Evolutionary conservation across 2,113 vertebrate species (phyloP), one percentile per base, ranked within the genome.

Genomic region (Tachycineta bicolor): DNA sequence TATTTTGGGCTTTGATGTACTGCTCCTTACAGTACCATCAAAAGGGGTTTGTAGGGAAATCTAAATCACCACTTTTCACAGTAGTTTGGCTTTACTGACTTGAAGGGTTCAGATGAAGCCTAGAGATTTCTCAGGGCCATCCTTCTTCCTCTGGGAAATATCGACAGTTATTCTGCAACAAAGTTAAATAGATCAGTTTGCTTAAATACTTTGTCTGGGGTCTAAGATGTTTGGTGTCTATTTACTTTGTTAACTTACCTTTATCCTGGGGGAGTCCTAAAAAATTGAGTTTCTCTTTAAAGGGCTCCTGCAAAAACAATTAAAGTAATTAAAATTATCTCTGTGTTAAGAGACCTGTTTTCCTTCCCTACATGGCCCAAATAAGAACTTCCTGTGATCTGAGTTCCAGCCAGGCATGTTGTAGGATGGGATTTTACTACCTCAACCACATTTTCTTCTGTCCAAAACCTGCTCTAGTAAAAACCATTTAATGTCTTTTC

Each of bases 251-350:
- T 94, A 77, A 77, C 63, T 94, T 90, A 89, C 56, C 34, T 71
- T 94, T 89, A 59, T 86, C 68, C 76, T 39, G 7, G 53, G 62
- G 33, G 63, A 95, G 65, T 63, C 50, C 79, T 89, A 74, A 95
- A 85, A 79, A 75, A 37, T 2, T 5, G 3, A 39, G 11, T 60
- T 88, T 68, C 31, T 93, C 55, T 93, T 94, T 80, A 83, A 92
- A 67, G 6, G 2, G 20, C 43, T 92, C 11, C 89, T 83, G 75
- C 53, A 79, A 86, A 88, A 96, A 44, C 75, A 83, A 71, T 84
- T 87, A 22, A 93, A 78, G 64, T 78, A 74, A 95, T 96, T 94
- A 50, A 83, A 87, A 62, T 83, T 46, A 77, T 83, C 71, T 77
- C 50, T 80, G 63, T 80, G 25, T 86, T 77, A 74, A 84, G 46